Percentiles rank a stretch among this genome's conserved stretches.
These are phyloP conservation scores for Eupithecia vulgata DNA, from an alignment of 2,888 invertebrate species.

Conservation along the genomic window DNA sequence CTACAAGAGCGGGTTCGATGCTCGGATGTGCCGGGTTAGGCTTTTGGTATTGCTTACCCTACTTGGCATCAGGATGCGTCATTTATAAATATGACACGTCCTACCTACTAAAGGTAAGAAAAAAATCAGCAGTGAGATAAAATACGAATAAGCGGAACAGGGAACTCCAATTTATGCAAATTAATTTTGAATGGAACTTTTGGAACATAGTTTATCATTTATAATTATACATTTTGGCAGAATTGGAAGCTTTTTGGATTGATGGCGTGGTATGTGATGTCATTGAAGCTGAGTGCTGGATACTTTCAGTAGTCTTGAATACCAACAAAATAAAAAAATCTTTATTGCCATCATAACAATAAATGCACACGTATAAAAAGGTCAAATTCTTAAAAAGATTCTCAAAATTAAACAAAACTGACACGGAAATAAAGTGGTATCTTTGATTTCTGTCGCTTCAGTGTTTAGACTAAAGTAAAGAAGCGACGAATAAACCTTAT, in stretches of 20 bases:
- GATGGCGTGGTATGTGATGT: background rate
- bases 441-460: too few relatives aligned
- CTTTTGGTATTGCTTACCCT: conserved; percentile 24
- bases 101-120: background rate
- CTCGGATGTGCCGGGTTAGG: conserved; percentile 41
- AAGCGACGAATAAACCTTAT: too few relatives aligned
- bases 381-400: too few relatives aligned
- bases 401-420: too few relatives aligned
- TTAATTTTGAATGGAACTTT: background rate
- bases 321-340: too few relatives aligned
- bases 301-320: background rate
- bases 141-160: background rate
- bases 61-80: background rate
- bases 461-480: too few relatives aligned
- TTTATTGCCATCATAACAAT: too few relatives aligned
- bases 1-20: conserved; percentile 49
- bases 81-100: background rate
- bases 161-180: background rate
- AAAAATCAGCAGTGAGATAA: background rate
- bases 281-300: too few relatives aligned
- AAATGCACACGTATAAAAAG: too few relatives aligned
- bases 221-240: background rate
- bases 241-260: background rate
- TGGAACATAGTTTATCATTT: background rate
- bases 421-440: too few relatives aligned